These are phyloP conservation scores for Galaxias olidus DNA, from an alignment of 2,797 vertebrate species.

Conservation along the genomic window DNA sequence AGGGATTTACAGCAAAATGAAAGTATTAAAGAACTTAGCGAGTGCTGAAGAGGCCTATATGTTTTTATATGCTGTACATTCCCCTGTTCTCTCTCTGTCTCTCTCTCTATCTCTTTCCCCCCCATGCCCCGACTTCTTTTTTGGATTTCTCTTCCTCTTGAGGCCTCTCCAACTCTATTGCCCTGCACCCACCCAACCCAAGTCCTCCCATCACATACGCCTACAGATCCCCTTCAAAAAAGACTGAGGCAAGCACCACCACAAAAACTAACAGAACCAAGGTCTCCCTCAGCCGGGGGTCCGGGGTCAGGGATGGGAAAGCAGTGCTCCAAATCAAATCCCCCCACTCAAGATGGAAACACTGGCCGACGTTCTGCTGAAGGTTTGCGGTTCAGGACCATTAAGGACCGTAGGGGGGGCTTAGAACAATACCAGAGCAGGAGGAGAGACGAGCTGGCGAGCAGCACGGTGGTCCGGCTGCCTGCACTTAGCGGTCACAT, in stretches of 20 bases:
- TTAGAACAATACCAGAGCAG: slow-evolving; percentile 36
- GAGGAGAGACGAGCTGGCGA: slow-evolving; percentile 27
- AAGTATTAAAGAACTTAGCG: too few species aligned
- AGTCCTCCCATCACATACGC: slow-evolving; percentile 8
- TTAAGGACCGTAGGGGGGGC: slow-evolving; percentile 35
- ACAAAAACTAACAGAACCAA: slow-evolving; percentile 53
- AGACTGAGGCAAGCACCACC: slow-evolving; percentile 26
- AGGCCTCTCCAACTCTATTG: not conserved
- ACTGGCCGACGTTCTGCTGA: slow-evolving; percentile 24
- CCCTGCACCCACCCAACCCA: slow-evolving; percentile 33
- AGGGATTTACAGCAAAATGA: too few species aligned
- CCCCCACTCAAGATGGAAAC: slow-evolving; percentile 23
- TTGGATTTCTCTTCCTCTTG: too few species aligned
- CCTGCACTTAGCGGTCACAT: slow-evolving; percentile 33
- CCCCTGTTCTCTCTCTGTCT: slow-evolving; percentile 6
- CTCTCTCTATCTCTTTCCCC: not conserved
- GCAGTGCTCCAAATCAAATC: slow-evolving; percentile 32
- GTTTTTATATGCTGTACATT: slow-evolving; percentile 14
- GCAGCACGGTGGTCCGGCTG: slow-evolving; percentile 28
- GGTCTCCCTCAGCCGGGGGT: slow-evolving; percentile 20
- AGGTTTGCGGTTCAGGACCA: slow-evolving; percentile 44
- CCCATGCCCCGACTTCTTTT: slow-evolving; percentile 19
- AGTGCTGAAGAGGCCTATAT: too few species aligned
- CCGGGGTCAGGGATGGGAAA: slow-evolving; percentile 33
- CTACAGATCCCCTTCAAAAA: slow-evolving; percentile 10